Evolutionary conservation across 2,888 invertebrate genomes (phyloP).

Genomic region (Caradrina clavipalpis): DNA sequence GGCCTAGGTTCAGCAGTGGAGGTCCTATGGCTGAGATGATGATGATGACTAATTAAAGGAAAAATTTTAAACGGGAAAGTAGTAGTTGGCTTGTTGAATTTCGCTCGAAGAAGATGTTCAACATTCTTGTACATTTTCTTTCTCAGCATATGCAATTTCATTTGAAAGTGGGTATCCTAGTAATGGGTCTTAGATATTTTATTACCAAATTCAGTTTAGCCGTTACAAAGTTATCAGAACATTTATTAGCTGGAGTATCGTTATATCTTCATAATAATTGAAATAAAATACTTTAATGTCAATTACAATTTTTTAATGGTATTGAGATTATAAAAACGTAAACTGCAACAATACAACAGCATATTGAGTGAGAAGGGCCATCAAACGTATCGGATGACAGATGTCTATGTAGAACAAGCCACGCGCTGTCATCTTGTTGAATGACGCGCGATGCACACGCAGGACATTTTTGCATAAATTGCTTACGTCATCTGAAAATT

Average conservation of each 20-base stretch:
- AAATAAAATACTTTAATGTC: too few species aligned
- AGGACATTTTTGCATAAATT: slow-evolving; percentile 10
- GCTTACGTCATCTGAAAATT: slow-evolving; percentile 43
- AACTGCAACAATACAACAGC: slow-evolving; percentile 34
- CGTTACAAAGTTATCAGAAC: too few species aligned
- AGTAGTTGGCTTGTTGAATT: slow-evolving; percentile 22
- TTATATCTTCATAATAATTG: too few species aligned
- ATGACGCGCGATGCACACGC: slow-evolving; percentile 37
- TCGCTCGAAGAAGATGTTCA: slow-evolving; percentile 20
- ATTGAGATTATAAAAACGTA: background rate
- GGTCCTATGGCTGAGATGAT: too few species aligned
- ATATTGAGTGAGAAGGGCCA: slow-evolving; percentile 33
- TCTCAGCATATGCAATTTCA: slow-evolving; percentile 23
- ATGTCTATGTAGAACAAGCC: slow-evolving; percentile 50
- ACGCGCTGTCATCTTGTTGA: slow-evolving; percentile 43
- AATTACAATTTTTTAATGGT: background rate
- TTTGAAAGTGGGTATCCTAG: too few species aligned
- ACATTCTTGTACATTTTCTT: slow-evolving; percentile 28
- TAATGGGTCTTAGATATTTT: too few species aligned
- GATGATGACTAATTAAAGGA: too few species aligned
- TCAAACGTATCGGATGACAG: slow-evolving; percentile 32
- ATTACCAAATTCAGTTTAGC: too few species aligned
- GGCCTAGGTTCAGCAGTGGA: too few species aligned
- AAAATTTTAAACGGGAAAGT: slow-evolving; percentile 22
- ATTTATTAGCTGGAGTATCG: too few species aligned